Evolutionary conservation across 30 jellyfish, hydroid and myxozoan species (phyloP).

Genomic region (Mastigias papua): DNA sequence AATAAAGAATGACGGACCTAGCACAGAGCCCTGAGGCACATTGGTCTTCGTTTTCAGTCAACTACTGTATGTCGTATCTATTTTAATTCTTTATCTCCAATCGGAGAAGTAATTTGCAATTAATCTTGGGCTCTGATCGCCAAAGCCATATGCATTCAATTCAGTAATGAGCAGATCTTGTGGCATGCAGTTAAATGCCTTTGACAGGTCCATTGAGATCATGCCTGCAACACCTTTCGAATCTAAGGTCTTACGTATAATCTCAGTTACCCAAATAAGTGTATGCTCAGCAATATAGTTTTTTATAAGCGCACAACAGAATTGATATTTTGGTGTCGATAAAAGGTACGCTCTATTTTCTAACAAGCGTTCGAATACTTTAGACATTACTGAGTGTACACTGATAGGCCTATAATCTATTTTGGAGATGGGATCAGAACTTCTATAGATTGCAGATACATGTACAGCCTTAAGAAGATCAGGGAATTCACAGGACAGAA

Average conservation of each 20-base stretch:
- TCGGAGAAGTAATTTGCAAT: no score
- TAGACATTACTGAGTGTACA: background rate
- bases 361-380: background rate
- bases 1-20: no score
- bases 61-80: no score
- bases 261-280: background rate
- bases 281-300: background rate
- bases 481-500: slow-evolving; percentile 27
- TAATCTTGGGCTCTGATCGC: no score
- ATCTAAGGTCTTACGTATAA: background rate
- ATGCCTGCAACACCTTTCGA: background rate
- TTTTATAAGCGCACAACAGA: background rate
- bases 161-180: background rate
- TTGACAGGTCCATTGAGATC: background rate
- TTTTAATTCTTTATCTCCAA: no score
- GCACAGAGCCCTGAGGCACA: no score
- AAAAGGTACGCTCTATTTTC: background rate
- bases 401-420: background rate
- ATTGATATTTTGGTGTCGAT: background rate
- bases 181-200: background rate
- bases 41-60: no score
- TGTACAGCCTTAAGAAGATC: slow-evolving; percentile 5
- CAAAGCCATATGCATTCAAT: no score
- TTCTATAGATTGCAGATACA: slow-evolving; percentile 24
- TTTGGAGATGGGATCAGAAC: background rate